Base-by-base conservation (phyloP, 53 echinoderm and acorn worm genomes). In the Henricia sp. region DNA sequence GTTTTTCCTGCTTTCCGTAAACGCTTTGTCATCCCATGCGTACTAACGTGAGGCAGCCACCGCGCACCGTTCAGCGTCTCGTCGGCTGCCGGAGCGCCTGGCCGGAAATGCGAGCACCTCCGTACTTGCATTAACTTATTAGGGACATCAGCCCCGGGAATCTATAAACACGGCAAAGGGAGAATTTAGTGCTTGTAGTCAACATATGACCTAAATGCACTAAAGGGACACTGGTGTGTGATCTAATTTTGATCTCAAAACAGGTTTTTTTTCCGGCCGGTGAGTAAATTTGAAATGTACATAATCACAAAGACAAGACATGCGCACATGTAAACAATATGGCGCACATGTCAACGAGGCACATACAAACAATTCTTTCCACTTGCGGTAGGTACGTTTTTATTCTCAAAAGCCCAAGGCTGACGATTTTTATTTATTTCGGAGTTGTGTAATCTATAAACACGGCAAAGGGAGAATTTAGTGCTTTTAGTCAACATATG, bases 71-170 rank as follows among this genome's bases (percentile, higher is more conserved):
- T 48, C n/a, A 40, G 26, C 20, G 48, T 59, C 11, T n/a, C 23
- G 63, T 64, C 30, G 80, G 39, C 44, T 63, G 80, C 80, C 32
- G 44, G 29, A n/a, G n/a, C n/a, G n/a, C n/a, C n/a, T n/a, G n/a
- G 2, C 80, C 80, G 80, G 80, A 80, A 80, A 80, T 44, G 44
- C 50, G 50, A 20, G 44, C 64, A 42, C 48, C 20, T 62, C 64
- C 64, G 64, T 80, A 64, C 80, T 77, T 77, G 77, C 77, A 77
- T 77, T 77, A 77, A 60, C 77, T 26, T 77, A 77, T 77, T 77
- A 77, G 26, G 68, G 60, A 44, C 77, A 77, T 28, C 63, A 28
- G 64, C 48, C 80, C 50, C 24, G 64, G 33, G 46, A 80, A 64
- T 63, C 80, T 23, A 34, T 48, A 80, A 48, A 78, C 17, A 44